phyloP scores from a whole-genome alignment of 2,888 invertebrate genomes.

The Bhutanitis thaidina region DNA sequence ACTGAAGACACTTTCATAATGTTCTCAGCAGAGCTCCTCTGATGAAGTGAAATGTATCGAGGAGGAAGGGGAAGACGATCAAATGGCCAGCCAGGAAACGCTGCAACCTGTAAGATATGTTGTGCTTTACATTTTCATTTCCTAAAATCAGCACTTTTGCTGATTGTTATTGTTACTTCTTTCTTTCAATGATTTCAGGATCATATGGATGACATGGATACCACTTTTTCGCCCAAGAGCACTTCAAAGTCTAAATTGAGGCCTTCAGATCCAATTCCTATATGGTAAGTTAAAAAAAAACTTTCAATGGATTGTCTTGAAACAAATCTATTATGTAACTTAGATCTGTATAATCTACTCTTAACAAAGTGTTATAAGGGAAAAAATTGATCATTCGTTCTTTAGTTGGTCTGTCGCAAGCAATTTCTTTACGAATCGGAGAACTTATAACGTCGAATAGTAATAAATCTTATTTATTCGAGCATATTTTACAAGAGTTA shows the following conservation, averaged over 20 bases:
- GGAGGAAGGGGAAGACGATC: conserved; percentile 83
- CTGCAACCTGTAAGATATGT: conserved; percentile 56
- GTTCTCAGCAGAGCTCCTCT: conserved; percentile 76
- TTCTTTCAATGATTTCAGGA: conserved; percentile 39
- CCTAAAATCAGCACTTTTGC: too few relatives aligned
- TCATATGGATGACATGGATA: conserved; percentile 55
- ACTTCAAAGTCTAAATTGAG: conserved; percentile 67
- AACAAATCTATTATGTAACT: too few relatives aligned
- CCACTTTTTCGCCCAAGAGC: conserved; percentile 55
- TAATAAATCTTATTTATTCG: too few relatives aligned
- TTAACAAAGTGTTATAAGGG: too few relatives aligned
- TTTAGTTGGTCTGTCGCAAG: too few relatives aligned
- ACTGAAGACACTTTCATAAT: background rate
- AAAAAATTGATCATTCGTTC: too few relatives aligned
- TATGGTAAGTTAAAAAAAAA: conserved; percentile 72
- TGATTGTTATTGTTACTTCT: background rate
- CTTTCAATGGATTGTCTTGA: too few relatives aligned
- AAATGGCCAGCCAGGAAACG: conserved; percentile 74
- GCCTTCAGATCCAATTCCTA: conserved; percentile 87
- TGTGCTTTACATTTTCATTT: too few relatives aligned
- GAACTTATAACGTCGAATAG: too few relatives aligned
- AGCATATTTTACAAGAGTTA: too few relatives aligned
- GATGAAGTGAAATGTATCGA: conserved; percentile 86
- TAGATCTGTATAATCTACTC: too few relatives aligned
- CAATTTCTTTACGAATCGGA: too few relatives aligned